Evolutionary conservation across 2,113 vertebrate genomes (phyloP), one percentile per base, ranked within the genome.

Genomic region (Tangachromis dhanisi): DNA sequence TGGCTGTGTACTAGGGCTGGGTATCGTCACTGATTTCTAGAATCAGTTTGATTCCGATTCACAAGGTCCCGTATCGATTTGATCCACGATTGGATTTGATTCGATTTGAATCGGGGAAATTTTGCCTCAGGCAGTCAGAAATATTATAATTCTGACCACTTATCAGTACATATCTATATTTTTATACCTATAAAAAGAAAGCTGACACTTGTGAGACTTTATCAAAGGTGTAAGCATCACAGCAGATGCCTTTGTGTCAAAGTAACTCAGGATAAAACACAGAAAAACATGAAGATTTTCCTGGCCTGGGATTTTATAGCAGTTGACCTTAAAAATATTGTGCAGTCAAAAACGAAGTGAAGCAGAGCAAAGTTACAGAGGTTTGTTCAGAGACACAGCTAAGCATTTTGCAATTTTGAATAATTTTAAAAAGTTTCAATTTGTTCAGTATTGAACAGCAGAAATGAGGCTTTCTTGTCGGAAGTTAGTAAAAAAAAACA

Each of bases 21-120:
- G 14, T 61, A 61, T 31, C 8, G 0, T 61, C 26, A 61, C 57
- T 31, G 26, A 6, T 61, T 61, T 61, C 14, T 61, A 31, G 57
- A 61, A 6, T 31, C 57, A 17, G 2, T 61, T 61, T 9, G 57
- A 61, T 17, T 61, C 57, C 5, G 26, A 61, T 61, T 61, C 57
- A 31, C 8, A 61, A 10, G 3, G 1, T 61, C 5, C 26, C 2
- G 3, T 6, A 17, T 31, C 1, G 8, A 61, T 26, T 57, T 0
- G 0, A 57, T 8, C 21, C 54, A 55, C 0, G 12, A 57, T 9
- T 61, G 2, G 26, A 31, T 59, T 59, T 0, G 1, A 38, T 40
- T 38, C 2, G 19, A 51, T 29, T 57, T 31, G 57, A 61, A 29
- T 59, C 1, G 0, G 55, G 13, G 55, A 16, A 59, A 59, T 59